Evolutionary conservation across 2,888 invertebrate genomes (phyloP), one percentile per base, ranked within the genome.

Genomic region (Loripinus fragilis): DNA sequence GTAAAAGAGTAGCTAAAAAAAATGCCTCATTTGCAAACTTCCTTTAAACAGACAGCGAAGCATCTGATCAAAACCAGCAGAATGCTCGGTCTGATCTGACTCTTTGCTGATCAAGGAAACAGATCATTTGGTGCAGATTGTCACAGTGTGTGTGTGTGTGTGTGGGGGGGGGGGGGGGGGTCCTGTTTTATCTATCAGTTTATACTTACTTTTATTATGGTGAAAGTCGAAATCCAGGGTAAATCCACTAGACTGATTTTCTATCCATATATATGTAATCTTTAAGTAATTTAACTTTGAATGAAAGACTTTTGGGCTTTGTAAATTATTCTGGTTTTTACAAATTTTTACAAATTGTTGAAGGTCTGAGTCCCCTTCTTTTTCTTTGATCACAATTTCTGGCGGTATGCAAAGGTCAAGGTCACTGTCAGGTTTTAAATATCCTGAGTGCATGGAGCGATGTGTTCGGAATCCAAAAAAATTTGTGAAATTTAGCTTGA

Each of bases 241-340:
- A 83, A 89, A 89, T 74, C 89, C 87, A 86, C 89, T 89, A 70
- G 82, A 81, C 76, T 85, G 87, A 80, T 87, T 84, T 69, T 80
- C 79, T 78, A 81, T 79, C 88, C 88, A 88, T 74, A 85, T 80
- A 83, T 85, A 89, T 70, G 87, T 85, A 67, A 89, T 86, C 78
- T 85, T 85, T 76, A 89, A 80, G 74, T 82, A 80, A 83, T 88
- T 86, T 75, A 87, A 85, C 66, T 85, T 86, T 52, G 86, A 86
- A 77, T 87, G 89, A 88, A 89, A 89, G 88, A 89, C 89, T 80
- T 86, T 84, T 68, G 88, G 89, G 80, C 80, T 80, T 74, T 80
- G 76, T 78, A 85, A 80, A 80, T 80, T 81, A 35, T 77, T 74
- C 52, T 83, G 80, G 77, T 82, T 85, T 80, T 82, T 83, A 85